Conservation (phyloP, 2,797 vertebrate species). For the Phyllotis vaccarum region DNA sequence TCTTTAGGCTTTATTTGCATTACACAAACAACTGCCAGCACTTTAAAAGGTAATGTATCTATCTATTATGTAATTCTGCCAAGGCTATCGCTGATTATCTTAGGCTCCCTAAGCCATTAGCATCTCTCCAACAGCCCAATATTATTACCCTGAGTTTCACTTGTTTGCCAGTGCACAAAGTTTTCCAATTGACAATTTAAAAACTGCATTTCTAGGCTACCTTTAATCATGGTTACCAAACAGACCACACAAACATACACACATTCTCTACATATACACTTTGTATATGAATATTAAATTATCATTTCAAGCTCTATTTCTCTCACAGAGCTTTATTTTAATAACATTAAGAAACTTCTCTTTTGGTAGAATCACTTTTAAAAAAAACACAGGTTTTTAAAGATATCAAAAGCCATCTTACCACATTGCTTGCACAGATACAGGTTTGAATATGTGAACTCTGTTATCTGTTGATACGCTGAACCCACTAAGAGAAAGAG, state of each 20-base stretch:
- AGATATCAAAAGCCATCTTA: slow-evolving; percentile 87
- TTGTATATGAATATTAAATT: slow-evolving; percentile 5
- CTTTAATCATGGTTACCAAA: slow-evolving; percentile 43
- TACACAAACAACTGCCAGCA: slow-evolving; percentile 37
- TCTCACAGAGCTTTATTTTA: slow-evolving; percentile 49
- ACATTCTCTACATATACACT: neutral
- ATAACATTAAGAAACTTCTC: slow-evolving; percentile 34
- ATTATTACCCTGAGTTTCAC: slow-evolving; percentile 32
- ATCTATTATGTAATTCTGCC: slow-evolving; percentile 19
- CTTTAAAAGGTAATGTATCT: slow-evolving; percentile 46
- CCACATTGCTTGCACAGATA: slow-evolving; percentile 99
- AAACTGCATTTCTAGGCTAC: slow-evolving; percentile 51
- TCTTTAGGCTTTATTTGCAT: slow-evolving; percentile 59
- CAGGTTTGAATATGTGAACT: slow-evolving; percentile 98
- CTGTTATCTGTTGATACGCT: slow-evolving; percentile 97
- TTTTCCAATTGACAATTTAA: slow-evolving; percentile 42
- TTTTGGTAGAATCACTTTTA: neutral
- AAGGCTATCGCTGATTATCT: slow-evolving; percentile 28
- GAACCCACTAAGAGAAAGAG: slow-evolving; percentile 92
- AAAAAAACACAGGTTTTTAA: slow-evolving; percentile 8
- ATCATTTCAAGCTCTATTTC: slow-evolving; percentile 33
- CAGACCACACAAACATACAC: slow-evolving; percentile 27
- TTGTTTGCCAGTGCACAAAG: slow-evolving; percentile 43
- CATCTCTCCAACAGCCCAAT: slow-evolving; percentile 16
- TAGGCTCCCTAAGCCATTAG: neutral